Evolutionary conservation across 2,797 vertebrate genomes (phyloP).

Genomic region (Capromys pilorides): DNA sequence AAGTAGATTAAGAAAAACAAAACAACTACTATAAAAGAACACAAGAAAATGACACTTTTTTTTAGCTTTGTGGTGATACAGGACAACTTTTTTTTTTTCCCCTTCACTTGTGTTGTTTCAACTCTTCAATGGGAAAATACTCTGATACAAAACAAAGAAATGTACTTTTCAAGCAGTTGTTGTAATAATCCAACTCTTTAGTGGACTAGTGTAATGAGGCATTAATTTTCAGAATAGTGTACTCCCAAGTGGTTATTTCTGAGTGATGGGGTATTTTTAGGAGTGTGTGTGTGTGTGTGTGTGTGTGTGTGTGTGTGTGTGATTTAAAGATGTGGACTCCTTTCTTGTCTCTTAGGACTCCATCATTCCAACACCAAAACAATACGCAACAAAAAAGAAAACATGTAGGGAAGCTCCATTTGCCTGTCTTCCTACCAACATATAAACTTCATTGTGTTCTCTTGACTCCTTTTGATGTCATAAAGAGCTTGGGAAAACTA

Average conservation of each 20-base stretch:
- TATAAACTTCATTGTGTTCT: background rate
- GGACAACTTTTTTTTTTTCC: background rate
- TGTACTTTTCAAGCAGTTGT: background rate
- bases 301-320: no score
- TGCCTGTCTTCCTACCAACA: background rate
- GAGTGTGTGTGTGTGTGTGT: no score
- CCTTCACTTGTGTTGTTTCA: background rate
- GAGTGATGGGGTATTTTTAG: background rate
- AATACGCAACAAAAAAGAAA: background rate
- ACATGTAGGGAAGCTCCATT: rapidly evolving
- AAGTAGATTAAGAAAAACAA: background rate
- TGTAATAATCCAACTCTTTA: background rate
- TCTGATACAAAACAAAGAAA: background rate
- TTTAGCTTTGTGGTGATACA: background rate
- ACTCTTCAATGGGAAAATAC: background rate
- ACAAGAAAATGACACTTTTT: background rate
- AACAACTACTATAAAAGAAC: background rate
- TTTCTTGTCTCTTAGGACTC: background rate
- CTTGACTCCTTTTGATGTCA: background rate
- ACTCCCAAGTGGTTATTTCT: background rate
- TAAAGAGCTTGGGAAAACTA: background rate
- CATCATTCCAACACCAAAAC: background rate
- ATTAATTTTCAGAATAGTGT: background rate
- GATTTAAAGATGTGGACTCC: background rate
- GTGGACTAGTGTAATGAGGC: background rate